phyloP scores from a whole-genome alignment of 2,113 vertebrate genomes.

The Telmatochromis sp. region DNA sequence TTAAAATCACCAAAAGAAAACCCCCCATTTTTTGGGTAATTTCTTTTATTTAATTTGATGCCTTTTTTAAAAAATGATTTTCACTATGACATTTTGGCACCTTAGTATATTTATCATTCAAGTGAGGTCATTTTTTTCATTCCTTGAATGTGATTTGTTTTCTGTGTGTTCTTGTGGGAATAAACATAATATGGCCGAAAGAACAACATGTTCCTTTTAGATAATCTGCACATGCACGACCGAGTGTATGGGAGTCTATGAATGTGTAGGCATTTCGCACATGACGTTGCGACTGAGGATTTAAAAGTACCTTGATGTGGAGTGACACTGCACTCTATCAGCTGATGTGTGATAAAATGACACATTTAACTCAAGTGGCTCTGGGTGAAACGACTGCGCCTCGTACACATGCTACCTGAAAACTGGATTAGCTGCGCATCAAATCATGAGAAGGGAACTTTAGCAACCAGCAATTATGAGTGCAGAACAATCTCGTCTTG shows the following conservation, averaged over 20 bases:
- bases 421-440: constrained; percentile 24
- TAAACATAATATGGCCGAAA: constrained; percentile 66
- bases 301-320: not conserved
- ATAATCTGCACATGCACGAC: constrained; percentile 15
- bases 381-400: not conserved
- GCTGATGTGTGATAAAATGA: not conserved
- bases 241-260: not conserved
- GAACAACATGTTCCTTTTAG: constrained; percentile 41
- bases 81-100: constrained; percentile 37
- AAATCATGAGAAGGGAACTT: not conserved
- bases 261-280: not conserved
- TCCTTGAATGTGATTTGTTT: constrained; percentile 60
- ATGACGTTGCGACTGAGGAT: not conserved
- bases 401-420: not conserved
- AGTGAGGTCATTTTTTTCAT: constrained; percentile 40
- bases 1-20: not conserved
- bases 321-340: not conserved
- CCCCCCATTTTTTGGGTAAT: not conserved
- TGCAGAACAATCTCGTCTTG: constrained; percentile 4
- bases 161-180: constrained; percentile 69
- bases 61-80: not conserved
- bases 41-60: not conserved
- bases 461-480: not conserved
- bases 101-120: constrained; percentile 37
- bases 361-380: not conserved